Percentiles rank a stretch among this genome's conserved stretches.
Conservation (phyloP, 2,113 vertebrate species). For the Alexandromys fortis region DNA sequence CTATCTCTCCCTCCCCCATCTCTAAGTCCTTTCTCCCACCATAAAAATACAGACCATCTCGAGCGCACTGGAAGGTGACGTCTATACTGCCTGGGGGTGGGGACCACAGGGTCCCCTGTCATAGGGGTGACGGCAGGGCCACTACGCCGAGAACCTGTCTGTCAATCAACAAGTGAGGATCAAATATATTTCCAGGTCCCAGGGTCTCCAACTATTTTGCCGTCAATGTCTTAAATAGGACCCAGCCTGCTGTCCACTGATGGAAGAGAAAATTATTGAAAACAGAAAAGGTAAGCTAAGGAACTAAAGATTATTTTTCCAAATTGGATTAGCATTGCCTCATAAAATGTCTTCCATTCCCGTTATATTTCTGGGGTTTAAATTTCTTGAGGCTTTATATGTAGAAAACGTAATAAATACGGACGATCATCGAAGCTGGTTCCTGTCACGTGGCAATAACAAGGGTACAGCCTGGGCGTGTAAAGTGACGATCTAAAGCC, state of each 20-base stretch:
- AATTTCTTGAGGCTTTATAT: neutral
- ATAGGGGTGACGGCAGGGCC: neutral
- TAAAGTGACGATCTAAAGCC: neutral
- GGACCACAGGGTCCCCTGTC: neutral
- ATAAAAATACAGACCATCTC: neutral
- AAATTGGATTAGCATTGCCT: neutral
- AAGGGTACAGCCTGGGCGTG: neutral
- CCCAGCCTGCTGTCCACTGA: neutral
- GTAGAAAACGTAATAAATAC: neutral
- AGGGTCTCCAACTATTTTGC: neutral
- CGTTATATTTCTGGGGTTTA: neutral
- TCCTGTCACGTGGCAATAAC: neutral
- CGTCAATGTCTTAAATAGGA: neutral
- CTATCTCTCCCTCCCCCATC: neutral
- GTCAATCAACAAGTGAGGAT: neutral
- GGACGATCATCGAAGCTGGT: neutral
- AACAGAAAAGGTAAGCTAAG: neutral
- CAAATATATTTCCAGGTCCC: neutral
- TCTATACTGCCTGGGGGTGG: neutral
- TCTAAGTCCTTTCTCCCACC: neutral
- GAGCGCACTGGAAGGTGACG: neutral
- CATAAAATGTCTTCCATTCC: neutral
- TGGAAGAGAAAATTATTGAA: conserved; percentile 11
- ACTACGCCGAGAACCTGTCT: neutral
- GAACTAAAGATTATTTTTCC: conserved; percentile 44